Evolutionary conservation across 1,140 invertebrate species (phyloP), one percentile per base, ranked within the genome.

Genomic region (Papilio machaon): DNA sequence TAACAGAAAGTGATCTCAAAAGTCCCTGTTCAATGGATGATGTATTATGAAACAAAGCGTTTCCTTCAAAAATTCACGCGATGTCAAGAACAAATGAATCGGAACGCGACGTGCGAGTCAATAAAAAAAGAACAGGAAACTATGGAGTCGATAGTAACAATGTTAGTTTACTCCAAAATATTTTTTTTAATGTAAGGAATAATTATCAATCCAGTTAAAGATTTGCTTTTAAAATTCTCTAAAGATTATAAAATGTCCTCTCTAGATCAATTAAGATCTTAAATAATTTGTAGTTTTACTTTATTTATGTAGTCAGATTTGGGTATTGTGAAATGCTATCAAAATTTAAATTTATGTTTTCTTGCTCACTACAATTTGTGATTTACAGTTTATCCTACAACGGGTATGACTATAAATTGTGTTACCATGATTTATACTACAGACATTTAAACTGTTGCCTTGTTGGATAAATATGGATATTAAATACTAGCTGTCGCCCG

Each of bases 311-410:
- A 13, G 23, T 67, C 10, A 35, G 60, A 64, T 23, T 67, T 67
- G 64, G 58, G 7, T 13, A 35, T 13, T 67, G 64, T 67, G 35
- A 35, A 67, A 30, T 67, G 64, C 23, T 35, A 67, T 35, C 64
- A n/a, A 67, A 67, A 67, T 67, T 67, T 11, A 67, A 67, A 67
- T 67, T 67, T 35, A 67, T 67, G 64, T 11, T 67, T 67, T 67
- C 64, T 67, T 67, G 19, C 60, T 23, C 11, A 67, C 19, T 67
- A 23, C 64, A 67, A 67, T 67, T 35, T 35, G 3, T 35, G 64
- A 67, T 67, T 67, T 67, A 67, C 35, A 15, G 64, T 67, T 67
- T 67, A 67, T 15, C 64, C 64, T 67, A 67, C 64, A 67, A 30
- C 23, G 30, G 23, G 23, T 23, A 67, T 67, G 64, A 67, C 64